Percentiles rank a stretch among this genome's conserved stretches.
phyloP scores from a whole-genome alignment of 2,888 invertebrate genomes.

The Baccha elongata region DNA sequence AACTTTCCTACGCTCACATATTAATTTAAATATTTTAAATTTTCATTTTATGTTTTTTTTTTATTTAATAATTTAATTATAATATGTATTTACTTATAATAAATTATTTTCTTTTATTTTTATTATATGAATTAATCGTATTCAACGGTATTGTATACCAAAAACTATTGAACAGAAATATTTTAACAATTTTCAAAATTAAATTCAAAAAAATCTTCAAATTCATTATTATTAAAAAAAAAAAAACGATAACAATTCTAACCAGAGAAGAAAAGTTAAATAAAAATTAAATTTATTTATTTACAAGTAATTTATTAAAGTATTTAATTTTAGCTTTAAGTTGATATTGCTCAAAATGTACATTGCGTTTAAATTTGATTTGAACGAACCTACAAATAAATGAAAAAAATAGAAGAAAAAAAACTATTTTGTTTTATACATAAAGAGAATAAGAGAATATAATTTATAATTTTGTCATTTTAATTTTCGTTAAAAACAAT shows the following conservation, averaged over 20 bases:
- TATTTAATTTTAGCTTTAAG: constrained; percentile 7
- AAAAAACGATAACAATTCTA: neutral
- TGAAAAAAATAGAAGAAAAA: constrained; percentile 13
- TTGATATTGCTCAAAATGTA: constrained; percentile 59
- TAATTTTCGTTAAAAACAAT: constrained; percentile 2
- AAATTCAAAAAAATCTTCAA: constrained; percentile 21
- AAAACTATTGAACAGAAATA: constrained; percentile 31
- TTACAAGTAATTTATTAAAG: neutral
- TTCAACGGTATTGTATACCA: constrained; percentile 69
- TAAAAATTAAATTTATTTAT: constrained; percentile 11
- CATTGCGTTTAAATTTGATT: constrained; percentile 60
- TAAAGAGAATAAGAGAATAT: constrained; percentile 19
- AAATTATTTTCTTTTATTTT: too few relatives aligned
- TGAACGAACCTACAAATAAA: constrained; percentile 42
- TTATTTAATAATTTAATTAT: constrained; percentile 66
- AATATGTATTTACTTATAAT: constrained; percentile 37
- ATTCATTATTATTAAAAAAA: constrained; percentile 37
- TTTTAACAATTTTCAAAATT: constrained; percentile 39
- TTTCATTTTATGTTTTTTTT: constrained; percentile 24
- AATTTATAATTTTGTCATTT: constrained; percentile 12
- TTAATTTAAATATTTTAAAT: constrained; percentile 25
- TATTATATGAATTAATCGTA: constrained; percentile 54
- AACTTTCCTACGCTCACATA: constrained; percentile 50
- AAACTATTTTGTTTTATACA: constrained; percentile 3
- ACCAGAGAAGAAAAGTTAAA: neutral